Base-by-base conservation (phyloP, 2,888 invertebrate species). In the Rhagium mordax region DNA sequence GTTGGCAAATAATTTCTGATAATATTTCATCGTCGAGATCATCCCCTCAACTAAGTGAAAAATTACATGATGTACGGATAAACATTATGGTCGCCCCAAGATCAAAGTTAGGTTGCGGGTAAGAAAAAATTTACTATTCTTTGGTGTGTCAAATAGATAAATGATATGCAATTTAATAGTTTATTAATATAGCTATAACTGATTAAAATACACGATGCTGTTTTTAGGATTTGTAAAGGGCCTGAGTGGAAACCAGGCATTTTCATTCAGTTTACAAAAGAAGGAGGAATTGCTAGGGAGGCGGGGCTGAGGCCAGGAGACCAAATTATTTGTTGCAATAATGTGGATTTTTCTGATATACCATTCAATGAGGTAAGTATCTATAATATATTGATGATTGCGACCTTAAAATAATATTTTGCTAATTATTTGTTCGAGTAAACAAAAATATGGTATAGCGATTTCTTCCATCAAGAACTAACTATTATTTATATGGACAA, bases 271-370 rank as follows among this genome's bases (percentile, higher is more conserved):
- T 96, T 96, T 81, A 96, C 97, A 66, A 94, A 96, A 85, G 95
- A 95, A 79, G 94, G 94, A 24, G 96, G 97, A 55, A 93, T 97
- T 71, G 97, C 97, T 0, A 91, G 95, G 60, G 95, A 96, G 82
- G 95, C 96, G 1, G 97, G 97, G 0, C 89, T 98, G 15, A 91
- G 95, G 82, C 95, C 96, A 0, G 97, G 97, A 5, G 98, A 98
- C 87, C 96, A 97, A 88, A 95, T 98, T 77, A 87, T 97, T 67
- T 94, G 94, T 81, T 97, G 97, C 87, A 98, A 98, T 86, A 96
- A 95, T 74, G 90, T 93, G 70, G 93, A 94, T 84, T 94, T 94
- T 84, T 89, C 91, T 71, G 94, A 94, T 86, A 93, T 95, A 78
- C 90, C 93, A 33, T 96, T 96, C 86, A 94, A 93, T 83, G 95